A percentile compares a stretch with the other conserved stretches of the same genome.
Conservation (phyloP, 2,113 vertebrate species). For the Poeciliopsis retropinna region DNA sequence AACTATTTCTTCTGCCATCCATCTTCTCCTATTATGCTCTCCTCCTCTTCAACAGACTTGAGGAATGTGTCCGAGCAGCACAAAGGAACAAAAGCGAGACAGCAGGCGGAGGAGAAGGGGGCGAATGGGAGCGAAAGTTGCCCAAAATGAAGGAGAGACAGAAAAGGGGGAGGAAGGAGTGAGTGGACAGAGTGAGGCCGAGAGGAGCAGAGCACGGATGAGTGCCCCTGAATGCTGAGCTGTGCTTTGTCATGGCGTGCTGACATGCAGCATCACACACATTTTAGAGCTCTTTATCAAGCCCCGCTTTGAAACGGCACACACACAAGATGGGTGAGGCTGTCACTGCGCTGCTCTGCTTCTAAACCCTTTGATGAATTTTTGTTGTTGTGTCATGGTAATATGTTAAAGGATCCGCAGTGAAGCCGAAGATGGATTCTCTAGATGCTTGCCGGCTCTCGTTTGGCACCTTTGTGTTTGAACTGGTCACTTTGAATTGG, state of each 20-base stretch:
- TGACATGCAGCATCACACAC: conserved; percentile 70
- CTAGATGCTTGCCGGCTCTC: conserved; percentile 19
- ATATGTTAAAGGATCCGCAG: conserved; percentile 37
- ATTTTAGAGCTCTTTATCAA: conserved; percentile 63
- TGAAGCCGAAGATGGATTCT: conserved; percentile 52
- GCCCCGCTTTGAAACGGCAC: conserved; percentile 20
- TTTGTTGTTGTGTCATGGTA: conserved; percentile 56
- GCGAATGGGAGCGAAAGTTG: conserved; percentile 35
- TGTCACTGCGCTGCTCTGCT: conserved; percentile 19
- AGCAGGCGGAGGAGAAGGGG: conserved; percentile 43
- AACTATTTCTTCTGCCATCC: conserved; percentile 34
- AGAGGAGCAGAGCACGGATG: conserved; percentile 57
- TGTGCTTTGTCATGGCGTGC: conserved; percentile 72
- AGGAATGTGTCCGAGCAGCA: conserved; percentile 76
- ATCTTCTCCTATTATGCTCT: conserved; percentile 43
- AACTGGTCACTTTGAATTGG: conserved; percentile 48
- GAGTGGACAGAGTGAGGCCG: conserved; percentile 42
- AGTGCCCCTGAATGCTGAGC: conserved; percentile 64
- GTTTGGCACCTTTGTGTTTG: conserved; percentile 49
- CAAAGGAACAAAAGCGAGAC: conserved; percentile 77
- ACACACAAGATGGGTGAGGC: conserved; percentile 45
- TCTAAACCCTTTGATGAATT: conserved; percentile 53
- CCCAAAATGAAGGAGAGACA: conserved; percentile 42
- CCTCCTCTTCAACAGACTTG: conserved; percentile 51
- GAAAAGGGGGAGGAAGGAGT: conserved; percentile 5